These are phyloP conservation scores for Laodelphax striatellus DNA, from an alignment of 1,140 invertebrate genomes.

Conservation along the genomic window DNA sequence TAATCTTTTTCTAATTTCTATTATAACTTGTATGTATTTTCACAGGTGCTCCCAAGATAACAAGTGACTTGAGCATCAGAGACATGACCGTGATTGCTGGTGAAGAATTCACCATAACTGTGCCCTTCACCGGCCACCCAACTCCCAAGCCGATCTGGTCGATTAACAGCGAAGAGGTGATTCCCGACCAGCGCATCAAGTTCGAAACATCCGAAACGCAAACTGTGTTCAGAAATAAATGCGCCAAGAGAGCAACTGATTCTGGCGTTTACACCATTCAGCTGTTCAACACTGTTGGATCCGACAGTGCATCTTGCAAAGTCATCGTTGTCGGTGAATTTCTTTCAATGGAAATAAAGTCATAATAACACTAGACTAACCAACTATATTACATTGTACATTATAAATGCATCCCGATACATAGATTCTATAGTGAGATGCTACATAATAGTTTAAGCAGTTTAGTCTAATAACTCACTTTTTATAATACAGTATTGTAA, in stretches of 20 bases:
- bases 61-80: slow-evolving; percentile 79
- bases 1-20: too few relatives aligned
- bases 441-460: too few relatives aligned
- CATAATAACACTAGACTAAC: too few relatives aligned
- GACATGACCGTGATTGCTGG: slow-evolving; percentile 93
- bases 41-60: slow-evolving; percentile 73
- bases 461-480: too few relatives aligned
- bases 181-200: slow-evolving; percentile 68
- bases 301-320: slow-evolving; percentile 77
- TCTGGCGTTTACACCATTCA: slow-evolving; percentile 86
- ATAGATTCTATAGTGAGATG: too few relatives aligned
- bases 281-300: slow-evolving; percentile 76
- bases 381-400: too few relatives aligned
- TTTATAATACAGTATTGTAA: too few relatives aligned
- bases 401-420: too few relatives aligned
- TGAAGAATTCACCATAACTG: slow-evolving; percentile 89
- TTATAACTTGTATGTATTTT: too few relatives aligned
- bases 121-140: slow-evolving; percentile 84
- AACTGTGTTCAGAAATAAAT: slow-evolving; percentile 77
- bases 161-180: slow-evolving; percentile 75
- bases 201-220: slow-evolving; percentile 74
- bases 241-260: slow-evolving; percentile 70
- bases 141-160: slow-evolving; percentile 79
- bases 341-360: too few relatives aligned
- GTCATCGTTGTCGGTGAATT: slow-evolving; percentile 59